phyloP scores from a whole-genome alignment of 2,888 invertebrate genomes.

The Sacculina carcini region DNA sequence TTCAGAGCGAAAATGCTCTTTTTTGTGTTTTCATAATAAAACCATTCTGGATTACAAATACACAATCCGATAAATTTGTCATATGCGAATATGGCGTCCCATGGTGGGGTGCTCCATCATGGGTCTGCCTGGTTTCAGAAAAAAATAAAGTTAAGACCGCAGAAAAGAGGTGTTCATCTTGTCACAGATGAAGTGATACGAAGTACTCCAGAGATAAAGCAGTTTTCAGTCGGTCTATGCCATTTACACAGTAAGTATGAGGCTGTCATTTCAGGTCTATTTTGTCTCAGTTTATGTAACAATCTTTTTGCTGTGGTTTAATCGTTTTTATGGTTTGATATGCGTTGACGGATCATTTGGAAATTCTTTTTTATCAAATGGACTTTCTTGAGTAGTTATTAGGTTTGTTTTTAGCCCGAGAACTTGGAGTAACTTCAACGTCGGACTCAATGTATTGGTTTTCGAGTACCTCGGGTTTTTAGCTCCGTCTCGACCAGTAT shows the following conservation, averaged over 20 bases:
- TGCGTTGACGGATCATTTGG: background rate
- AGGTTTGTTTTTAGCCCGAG: too few relatives aligned
- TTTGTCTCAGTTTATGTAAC: background rate
- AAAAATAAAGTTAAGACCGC: slow-evolving; percentile 82
- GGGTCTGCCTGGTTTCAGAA: slow-evolving; percentile 96
- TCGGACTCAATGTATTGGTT: too few relatives aligned
- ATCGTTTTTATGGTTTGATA: background rate
- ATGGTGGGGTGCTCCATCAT: slow-evolving; percentile 59
- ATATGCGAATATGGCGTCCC: slow-evolving; percentile 42
- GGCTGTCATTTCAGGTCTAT: slow-evolving; percentile 6
- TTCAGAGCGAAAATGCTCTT: too few relatives aligned
- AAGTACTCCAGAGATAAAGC: slow-evolving; percentile 76
- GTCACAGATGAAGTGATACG: slow-evolving; percentile 86
- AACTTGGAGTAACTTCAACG: too few relatives aligned
- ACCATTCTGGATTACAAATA: too few relatives aligned
- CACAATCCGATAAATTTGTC: background rate
- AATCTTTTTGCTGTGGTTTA: slow-evolving; percentile 8
- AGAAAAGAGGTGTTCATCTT: slow-evolving; percentile 86
- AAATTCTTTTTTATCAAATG: slow-evolving; percentile 14
- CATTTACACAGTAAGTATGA: slow-evolving; percentile 77
- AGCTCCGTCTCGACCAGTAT: too few relatives aligned
- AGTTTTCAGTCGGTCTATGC: slow-evolving; percentile 82
- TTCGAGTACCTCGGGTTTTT: too few relatives aligned
- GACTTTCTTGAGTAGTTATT: too few relatives aligned
- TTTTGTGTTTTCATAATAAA: too few relatives aligned